Evolutionary conservation across 2,888 invertebrate genomes (phyloP).

Genomic region (Troides oblongomaculatus): DNA sequence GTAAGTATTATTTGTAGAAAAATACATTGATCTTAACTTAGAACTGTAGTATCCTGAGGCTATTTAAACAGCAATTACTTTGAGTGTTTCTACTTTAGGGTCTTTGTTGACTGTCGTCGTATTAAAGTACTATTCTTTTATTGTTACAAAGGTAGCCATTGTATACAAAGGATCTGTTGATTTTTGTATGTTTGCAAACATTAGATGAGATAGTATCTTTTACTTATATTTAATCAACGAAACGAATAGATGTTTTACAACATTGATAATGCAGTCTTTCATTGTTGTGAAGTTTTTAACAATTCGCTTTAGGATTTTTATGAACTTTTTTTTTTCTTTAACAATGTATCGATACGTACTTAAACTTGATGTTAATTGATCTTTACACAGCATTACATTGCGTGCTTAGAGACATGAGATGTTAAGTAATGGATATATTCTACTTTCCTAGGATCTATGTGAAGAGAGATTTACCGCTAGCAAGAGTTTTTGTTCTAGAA

Average conservation of each 20-base stretch:
- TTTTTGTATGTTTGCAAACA: constrained; percentile 51
- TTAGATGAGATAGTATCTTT: constrained; percentile 51
- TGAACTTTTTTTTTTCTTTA: no score
- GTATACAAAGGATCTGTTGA: constrained; percentile 28
- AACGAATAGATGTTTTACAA: constrained; percentile 4
- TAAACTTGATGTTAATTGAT: not conserved
- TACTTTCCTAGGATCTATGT: no score
- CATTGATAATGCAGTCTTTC: not conserved
- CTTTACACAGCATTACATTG: not conserved
- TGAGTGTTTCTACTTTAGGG: constrained; percentile 43
- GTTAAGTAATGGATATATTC: no score
- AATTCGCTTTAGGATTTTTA: not conserved
- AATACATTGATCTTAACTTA: constrained; percentile 57
- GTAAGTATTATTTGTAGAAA: constrained; percentile 33
- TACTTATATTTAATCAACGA: constrained; percentile 28
- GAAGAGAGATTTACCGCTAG: no score
- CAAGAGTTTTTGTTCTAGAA: no score
- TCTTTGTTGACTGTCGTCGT: constrained; percentile 42
- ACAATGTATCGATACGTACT: not conserved
- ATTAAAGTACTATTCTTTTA: constrained; percentile 30
- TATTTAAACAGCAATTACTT: constrained; percentile 52
- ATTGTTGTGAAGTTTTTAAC: not conserved
- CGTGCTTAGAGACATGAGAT: no score
- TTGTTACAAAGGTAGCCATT: constrained; percentile 17
- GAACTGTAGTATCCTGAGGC: constrained; percentile 52